Conservation (phyloP, 1,140 invertebrate genomes). For the Drosophila santomea region DNA sequence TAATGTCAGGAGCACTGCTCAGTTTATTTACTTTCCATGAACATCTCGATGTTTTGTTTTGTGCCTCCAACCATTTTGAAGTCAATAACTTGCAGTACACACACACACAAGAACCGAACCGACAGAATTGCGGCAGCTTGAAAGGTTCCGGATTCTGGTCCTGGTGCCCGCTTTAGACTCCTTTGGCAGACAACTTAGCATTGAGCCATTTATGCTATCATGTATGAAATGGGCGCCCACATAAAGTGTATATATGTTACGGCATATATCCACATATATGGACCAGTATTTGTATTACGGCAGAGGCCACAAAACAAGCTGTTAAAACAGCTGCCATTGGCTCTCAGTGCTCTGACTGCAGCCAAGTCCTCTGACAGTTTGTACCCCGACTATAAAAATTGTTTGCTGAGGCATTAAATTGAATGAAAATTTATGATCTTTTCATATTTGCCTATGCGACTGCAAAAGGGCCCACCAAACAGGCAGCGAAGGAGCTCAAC, state of each 20-base stretch:
- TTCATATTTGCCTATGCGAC: conserved; percentile 80
- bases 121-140: conserved; percentile 28
- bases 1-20: conserved; percentile 6
- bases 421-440: conserved; percentile 84
- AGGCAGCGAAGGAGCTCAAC: conserved; percentile 47
- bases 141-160: conserved; percentile 20
- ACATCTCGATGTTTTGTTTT: conserved; percentile 25
- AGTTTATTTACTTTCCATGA: conserved; percentile 38
- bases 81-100: conserved; percentile 49
- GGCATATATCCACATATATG: conserved; percentile 6
- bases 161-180: conserved; percentile 16
- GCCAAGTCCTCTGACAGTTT: conserved; percentile 59
- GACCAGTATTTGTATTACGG: conserved; percentile 55
- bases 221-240: conserved; percentile 63
- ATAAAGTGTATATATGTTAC: conserved; percentile 30
- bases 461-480: not conserved
- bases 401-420: conserved; percentile 84
- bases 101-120: conserved; percentile 5
- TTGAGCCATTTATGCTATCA: conserved; percentile 62
- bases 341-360: conserved; percentile 29
- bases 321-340: conserved; percentile 71
- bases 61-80: conserved; percentile 27
- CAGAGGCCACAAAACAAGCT: conserved; percentile 68
- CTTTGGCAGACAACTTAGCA: conserved; percentile 51
- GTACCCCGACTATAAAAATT: conserved; percentile 79